A percentile compares a stretch with the other conserved stretches of the same genome.
phyloP scores from a whole-genome alignment of 2,113 vertebrate genomes.

The Antigone vipio region DNA sequence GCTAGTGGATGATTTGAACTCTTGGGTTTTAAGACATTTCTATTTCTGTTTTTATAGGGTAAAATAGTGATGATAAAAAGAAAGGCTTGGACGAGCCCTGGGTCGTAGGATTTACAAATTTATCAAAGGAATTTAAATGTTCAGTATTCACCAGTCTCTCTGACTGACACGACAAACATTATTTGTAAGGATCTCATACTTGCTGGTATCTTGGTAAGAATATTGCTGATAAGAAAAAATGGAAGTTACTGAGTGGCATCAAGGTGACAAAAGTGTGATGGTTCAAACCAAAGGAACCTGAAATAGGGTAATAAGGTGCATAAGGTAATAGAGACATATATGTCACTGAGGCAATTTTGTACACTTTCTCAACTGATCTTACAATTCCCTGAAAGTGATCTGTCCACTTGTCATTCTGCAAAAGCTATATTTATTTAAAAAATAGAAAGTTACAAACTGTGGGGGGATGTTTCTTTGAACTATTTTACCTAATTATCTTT shows the following conservation, averaged over 20 bases:
- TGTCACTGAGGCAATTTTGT: not conserved
- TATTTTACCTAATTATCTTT: not conserved
- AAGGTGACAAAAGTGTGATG: not conserved
- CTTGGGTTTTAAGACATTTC: not conserved
- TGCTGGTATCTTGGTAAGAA: not conserved
- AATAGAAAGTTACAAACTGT: not conserved
- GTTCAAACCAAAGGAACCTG: not conserved
- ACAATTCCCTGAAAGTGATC: not conserved
- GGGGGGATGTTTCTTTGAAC: not conserved
- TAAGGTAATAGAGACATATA: not conserved
- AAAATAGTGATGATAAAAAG: not conserved
- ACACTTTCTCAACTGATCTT: not conserved
- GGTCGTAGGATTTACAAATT: not conserved
- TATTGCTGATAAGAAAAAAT: not conserved
- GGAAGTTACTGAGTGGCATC: not conserved
- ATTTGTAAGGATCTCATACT: not conserved
- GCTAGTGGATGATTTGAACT: accelerated
- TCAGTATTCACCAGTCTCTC: not conserved
- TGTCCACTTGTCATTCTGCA: not conserved
- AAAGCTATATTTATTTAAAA: not conserved
- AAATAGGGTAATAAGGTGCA: not conserved
- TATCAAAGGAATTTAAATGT: not conserved
- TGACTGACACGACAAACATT: not conserved
- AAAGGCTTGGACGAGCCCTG: not conserved
- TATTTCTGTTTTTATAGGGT: not conserved